These are phyloP conservation scores for Betta splendens DNA, from an alignment of 2,797 vertebrate genomes.

Conservation along the genomic window DNA sequence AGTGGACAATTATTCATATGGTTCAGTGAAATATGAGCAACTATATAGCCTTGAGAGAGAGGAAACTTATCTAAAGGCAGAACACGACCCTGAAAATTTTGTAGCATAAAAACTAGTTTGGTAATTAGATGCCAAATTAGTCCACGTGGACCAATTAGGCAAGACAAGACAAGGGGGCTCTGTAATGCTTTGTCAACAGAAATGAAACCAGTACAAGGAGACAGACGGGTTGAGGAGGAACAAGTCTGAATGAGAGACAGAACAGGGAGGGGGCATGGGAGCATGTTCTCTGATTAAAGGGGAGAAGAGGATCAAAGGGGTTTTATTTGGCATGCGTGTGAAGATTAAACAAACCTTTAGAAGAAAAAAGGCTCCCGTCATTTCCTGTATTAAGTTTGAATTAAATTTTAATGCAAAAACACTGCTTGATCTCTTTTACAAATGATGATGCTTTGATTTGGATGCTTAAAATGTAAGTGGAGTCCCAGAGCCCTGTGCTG, in stretches of 20 bases:
- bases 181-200: slow-evolving; percentile 84
- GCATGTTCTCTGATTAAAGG: slow-evolving; percentile 78
- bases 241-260: slow-evolving; percentile 70
- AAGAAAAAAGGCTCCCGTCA: slow-evolving; percentile 77
- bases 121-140: slow-evolving; percentile 86
- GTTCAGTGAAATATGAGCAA: slow-evolving; percentile 65
- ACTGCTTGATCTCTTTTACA: slow-evolving; percentile 83
- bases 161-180: slow-evolving; percentile 79
- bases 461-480: slow-evolving; percentile 68
- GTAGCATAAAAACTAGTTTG: slow-evolving; percentile 67
- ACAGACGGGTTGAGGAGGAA: slow-evolving; percentile 71
- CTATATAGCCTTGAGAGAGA: slow-evolving; percentile 72
- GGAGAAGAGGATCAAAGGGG: slow-evolving; percentile 80
- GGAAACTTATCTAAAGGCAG: slow-evolving; percentile 77
- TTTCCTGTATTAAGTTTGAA: slow-evolving; percentile 82
- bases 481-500: slow-evolving; percentile 46
- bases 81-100: slow-evolving; percentile 81
- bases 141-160: slow-evolving; percentile 87
- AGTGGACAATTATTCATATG: slow-evolving; percentile 61
- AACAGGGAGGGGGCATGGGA: slow-evolving; percentile 59
- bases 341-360: slow-evolving; percentile 86
- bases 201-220: slow-evolving; percentile 80
- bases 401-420: slow-evolving; percentile 83
- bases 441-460: slow-evolving; percentile 82
- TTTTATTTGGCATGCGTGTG: slow-evolving; percentile 75